phyloP scores from a whole-genome alignment of 1,140 invertebrate genomes.

The Drosophila melanogaster region DNA sequence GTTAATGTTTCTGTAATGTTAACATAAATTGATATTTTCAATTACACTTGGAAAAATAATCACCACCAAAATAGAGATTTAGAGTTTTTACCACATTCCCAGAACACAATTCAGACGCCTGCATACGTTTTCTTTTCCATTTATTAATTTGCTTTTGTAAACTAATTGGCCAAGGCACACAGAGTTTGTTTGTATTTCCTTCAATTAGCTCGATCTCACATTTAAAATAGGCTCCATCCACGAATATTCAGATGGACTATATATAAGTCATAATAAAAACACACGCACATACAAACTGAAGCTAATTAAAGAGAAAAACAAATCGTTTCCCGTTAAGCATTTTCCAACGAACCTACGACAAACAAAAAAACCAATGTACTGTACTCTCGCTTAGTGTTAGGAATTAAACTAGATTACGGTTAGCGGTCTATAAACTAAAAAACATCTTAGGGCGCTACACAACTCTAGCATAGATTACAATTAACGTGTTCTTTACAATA shows the following conservation, averaged over 20 bases:
- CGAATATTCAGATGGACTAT: constrained; percentile 13
- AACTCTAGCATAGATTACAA: constrained; percentile 65
- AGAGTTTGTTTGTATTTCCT: constrained; percentile 45
- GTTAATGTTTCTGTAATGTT: no score
- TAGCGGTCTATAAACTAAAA: constrained; percentile 79
- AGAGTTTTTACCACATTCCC: neutral
- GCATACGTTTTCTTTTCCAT: constrained; percentile 67
- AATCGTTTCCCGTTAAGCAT: constrained; percentile 39
- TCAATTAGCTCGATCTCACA: constrained; percentile 42
- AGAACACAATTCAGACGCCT: neutral
- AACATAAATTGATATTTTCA: no score
- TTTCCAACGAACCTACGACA: constrained; percentile 64
- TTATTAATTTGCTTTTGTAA: constrained; percentile 79
- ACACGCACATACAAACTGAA: constrained; percentile 46
- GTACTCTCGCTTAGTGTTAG: constrained; percentile 60
- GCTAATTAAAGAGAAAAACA: constrained; percentile 49
- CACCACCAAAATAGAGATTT: neutral
- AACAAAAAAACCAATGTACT: constrained; percentile 67
- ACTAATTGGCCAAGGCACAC: constrained; percentile 76
- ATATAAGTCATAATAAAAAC: constrained; percentile 42
- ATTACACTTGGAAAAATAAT: no score
- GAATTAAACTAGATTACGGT: constrained; percentile 77
- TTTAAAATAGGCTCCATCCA: constrained; percentile 34
- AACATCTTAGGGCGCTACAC: constrained; percentile 68
- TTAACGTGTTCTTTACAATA: constrained; percentile 61